Base-by-base conservation (phyloP, 2,888 invertebrate species). In the Hemaris fuciformis region DNA sequence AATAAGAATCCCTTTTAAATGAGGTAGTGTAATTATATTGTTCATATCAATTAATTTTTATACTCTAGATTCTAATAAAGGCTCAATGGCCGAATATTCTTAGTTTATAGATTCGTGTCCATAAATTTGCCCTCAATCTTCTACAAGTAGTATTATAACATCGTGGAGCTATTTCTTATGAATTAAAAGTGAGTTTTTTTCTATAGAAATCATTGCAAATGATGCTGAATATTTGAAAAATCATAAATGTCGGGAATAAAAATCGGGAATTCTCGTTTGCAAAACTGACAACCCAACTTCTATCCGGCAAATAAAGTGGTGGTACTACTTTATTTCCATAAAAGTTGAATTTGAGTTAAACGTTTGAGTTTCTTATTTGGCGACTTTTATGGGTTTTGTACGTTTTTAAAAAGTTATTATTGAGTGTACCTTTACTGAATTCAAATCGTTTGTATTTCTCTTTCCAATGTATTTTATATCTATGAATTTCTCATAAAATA, bases 311-410 rank as follows among this genome's bases (percentile, higher is more conserved):
- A 53, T 53, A 53, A 53, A 53, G 27, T 53, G 31, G 53, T 31
- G 53, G 18, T 53, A 53, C 27, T 53, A 53, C 27, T 53, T 53
- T 53, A 53, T 53, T 31, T 53, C 53, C 53, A 53, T 53, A 53
- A 53, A 53, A 53, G 53, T 53, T 53, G 53, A 53, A 53, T 53
- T 53, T 53, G 53, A 53, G 53, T 53, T 53, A 53, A 53, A 53
- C 53, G 53, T 53, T 53, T 53, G 53, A 53, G 53, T 53, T 53
- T 53, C 53, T 53, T 53, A 53, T 53, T 53, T 53, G 53, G 53
- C 53, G 53, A 53, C 53, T 53, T 53, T 31, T 15, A 31, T 31
- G 53, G 18, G 31, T 27, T 27, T 53, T 18, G 53, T 31, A 15
- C 8, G 48, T 27, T 53, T 53, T 53, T 53, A 8, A n/a, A 31